phyloP scores from a whole-genome alignment of 2,797 vertebrate species.

The Antrozous pallidus region DNA sequence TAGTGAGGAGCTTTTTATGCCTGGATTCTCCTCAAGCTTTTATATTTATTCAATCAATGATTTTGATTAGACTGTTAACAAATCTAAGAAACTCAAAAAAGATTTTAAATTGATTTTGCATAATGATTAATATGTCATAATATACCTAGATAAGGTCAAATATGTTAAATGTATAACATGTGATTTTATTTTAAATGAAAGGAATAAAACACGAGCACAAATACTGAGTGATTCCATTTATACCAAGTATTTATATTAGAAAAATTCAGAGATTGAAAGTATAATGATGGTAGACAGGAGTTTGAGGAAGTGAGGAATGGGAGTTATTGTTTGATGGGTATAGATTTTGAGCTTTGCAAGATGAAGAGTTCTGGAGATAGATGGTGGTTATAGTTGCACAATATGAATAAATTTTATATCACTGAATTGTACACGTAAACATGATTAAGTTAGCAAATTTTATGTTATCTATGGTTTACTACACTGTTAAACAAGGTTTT shows the following conservation, averaged over 20 bases:
- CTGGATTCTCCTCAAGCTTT: neutral
- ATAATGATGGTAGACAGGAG: neutral
- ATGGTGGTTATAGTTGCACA: neutral
- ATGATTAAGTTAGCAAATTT: neutral
- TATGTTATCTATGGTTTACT: neutral
- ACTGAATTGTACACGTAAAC: neutral
- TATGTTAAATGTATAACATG: neutral
- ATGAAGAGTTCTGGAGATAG: neutral
- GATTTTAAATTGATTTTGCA: neutral
- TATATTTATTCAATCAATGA: neutral
- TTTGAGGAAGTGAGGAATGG: neutral
- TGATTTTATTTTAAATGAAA: neutral
- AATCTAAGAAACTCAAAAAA: neutral
- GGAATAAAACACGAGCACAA: neutral
- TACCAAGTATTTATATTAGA: neutral
- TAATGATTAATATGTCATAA: neutral
- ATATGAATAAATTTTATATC: neutral
- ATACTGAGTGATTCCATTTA: neutral
- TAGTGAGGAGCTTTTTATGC: neutral
- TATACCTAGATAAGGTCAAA: neutral
- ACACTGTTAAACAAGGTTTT: neutral
- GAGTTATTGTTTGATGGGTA: neutral
- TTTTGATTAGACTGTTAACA: neutral
- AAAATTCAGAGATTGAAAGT: neutral
- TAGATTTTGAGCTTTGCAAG: neutral